phyloP scores from a whole-genome alignment of 37 sponge, comb jelly and placozoan genomes.

The Geodia barretti region DNA sequence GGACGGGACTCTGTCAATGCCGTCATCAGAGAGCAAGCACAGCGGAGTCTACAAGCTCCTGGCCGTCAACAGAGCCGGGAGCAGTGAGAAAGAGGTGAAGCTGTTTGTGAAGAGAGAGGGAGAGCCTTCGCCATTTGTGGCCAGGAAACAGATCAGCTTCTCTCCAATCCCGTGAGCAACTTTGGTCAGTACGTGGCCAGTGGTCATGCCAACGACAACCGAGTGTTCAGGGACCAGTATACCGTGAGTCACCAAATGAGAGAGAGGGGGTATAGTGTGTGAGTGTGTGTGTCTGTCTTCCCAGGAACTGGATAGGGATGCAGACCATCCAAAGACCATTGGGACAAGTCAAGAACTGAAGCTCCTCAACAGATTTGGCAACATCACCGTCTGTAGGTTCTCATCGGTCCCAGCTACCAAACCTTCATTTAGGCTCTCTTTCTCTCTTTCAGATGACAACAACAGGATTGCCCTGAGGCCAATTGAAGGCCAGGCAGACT shows the following conservation, averaged over 20 bases:
- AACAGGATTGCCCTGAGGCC: constrained; percentile 56
- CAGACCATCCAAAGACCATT: neutral
- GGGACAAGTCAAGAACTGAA: constrained; percentile 8
- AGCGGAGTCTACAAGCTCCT: constrained; percentile 40
- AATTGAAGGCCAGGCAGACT: constrained; percentile 9
- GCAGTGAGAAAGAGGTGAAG: constrained; percentile 10
- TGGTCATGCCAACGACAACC: constrained; percentile 38
- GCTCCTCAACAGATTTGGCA: constrained; percentile 50
- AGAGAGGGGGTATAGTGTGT: neutral
- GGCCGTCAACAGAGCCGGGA: constrained; percentile 24
- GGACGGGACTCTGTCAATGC: constrained; percentile 35
- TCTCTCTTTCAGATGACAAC: constrained; percentile 66
- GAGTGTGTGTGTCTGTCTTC: neutral
- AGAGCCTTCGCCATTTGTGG: neutral
- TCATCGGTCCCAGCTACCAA: neutral
- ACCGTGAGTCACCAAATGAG: constrained; percentile 16
- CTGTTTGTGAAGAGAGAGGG: constrained; percentile 18
- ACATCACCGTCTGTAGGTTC: constrained; percentile 15
- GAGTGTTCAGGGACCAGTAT: constrained; percentile 26
- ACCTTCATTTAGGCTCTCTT: neutral
- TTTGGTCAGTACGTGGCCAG: constrained; percentile 42
- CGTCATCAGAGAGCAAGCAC: constrained; percentile 26
- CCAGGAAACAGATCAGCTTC: neutral
- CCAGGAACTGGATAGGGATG: constrained; percentile 14
- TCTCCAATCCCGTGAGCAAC: constrained; percentile 23